Evolutionary conservation across 2,113 vertebrate species (phyloP), one percentile per base, ranked within the genome.

Genomic region (Phoenicopterus ruber): DNA sequence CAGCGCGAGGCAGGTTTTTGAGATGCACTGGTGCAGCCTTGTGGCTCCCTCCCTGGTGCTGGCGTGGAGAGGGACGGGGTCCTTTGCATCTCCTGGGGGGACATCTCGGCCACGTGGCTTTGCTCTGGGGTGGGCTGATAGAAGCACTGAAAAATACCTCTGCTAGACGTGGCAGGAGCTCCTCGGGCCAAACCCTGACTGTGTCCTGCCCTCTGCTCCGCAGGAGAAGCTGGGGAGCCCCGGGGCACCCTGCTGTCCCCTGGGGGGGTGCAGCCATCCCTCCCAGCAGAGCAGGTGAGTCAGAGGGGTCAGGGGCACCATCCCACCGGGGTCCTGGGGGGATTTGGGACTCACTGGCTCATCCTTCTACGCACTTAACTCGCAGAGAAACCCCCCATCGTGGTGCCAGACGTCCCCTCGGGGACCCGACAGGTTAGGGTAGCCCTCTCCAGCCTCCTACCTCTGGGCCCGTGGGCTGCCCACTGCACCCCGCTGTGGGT

Each of bases 201-300:
- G 4, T 42, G n/a, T 63, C 38, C 50, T 86, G 83, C n/a, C 14
- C n/a, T 96, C 52, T 95, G n/a, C 40, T 79, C 67, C 14, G 4
- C 79, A 98, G 98, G 87, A 69, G 95, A 86, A 65, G 57, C 36
- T 40, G 42, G 28, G 17, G 59, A 86, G 16, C 66, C 76, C 47
- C 42, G 13, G 62, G 91, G 57, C 12, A 4, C 22, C 13, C 46
- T 3, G 1, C 65, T 89, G 52, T 42, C 72, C 18, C 62, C 73
- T 1, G 36, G 15, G 3, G 79, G 13, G 42, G 62, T 40, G n/a
- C 83, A 89, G 47, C 80, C 67, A 24, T 10, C 70, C 38, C 9
- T 73, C 44, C 86, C 85, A 14, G 24, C 34, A 66, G 78, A 85
- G n/a, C 95, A 96, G 97, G 98, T 98, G 83, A 97, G 97, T 55